A percentile compares a stretch with the other conserved stretches of the same genome.
Conservation (phyloP, 2,888 invertebrate species). For the Anodontia alba region DNA sequence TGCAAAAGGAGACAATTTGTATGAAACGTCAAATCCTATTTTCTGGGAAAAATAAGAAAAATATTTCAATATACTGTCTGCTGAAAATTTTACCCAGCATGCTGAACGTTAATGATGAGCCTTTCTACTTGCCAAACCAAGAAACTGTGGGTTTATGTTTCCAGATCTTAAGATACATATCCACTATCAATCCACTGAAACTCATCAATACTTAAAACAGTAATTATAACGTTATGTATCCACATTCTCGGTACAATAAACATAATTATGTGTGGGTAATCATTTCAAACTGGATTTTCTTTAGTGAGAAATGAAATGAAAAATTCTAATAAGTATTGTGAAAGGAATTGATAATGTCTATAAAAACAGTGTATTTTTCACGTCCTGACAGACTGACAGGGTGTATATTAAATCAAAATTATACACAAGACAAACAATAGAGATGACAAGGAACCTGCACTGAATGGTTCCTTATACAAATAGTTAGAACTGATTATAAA, state of each 20-base stretch:
- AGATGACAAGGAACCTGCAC: not conserved
- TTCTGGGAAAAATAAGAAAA: too few species aligned
- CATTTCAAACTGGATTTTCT: not conserved
- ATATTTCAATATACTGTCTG: too few species aligned
- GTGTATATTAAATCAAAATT: not conserved
- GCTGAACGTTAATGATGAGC: too few species aligned
- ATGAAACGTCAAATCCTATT: too few species aligned
- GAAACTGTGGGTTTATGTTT: too few species aligned
- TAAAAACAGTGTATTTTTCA: not conserved
- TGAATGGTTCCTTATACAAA: not conserved
- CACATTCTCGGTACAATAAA: not conserved
- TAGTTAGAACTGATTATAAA: not conserved
- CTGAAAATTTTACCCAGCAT: too few species aligned
- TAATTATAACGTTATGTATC: not conserved
- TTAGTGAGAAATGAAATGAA: too few species aligned
- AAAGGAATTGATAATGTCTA: not conserved
- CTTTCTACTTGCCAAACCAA: too few species aligned
- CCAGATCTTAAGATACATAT: too few species aligned
- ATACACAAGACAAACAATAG: not conserved
- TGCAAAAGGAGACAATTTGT: too few species aligned
- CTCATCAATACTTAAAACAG: not conserved
- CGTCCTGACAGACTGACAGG: not conserved
- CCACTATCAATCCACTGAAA: too few species aligned
- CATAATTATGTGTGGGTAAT: conserved; percentile 1
- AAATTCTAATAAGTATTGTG: not conserved